phyloP scores from a whole-genome alignment of 1,140 invertebrate species.

The Leucophenga varia region DNA sequence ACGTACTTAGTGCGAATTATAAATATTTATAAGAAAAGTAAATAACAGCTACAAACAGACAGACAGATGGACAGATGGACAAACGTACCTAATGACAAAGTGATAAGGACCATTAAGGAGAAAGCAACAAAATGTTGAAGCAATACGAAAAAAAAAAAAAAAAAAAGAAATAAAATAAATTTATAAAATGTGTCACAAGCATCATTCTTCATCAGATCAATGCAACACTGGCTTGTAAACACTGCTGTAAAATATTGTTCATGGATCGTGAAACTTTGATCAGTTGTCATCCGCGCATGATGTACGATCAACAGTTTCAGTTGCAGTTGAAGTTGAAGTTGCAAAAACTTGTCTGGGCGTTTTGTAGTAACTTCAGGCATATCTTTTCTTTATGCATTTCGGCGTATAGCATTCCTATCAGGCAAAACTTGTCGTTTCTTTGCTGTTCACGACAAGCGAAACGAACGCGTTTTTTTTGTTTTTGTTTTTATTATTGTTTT shows the following conservation, averaged over 20 bases:
- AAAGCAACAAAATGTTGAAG: no score
- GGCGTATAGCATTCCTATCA: no score
- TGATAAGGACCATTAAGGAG: slow-evolving; percentile 54
- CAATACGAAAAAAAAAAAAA: slow-evolving; percentile 5
- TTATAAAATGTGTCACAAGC: slow-evolving; percentile 26
- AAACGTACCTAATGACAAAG: slow-evolving; percentile 44
- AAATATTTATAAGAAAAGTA: slow-evolving; percentile 40
- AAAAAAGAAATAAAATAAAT: slow-evolving; percentile 15
- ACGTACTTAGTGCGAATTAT: no score
- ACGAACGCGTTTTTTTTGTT: slow-evolving; percentile 52
- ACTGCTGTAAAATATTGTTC: slow-evolving; percentile 52
- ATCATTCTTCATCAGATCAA: slow-evolving; percentile 20
- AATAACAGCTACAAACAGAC: slow-evolving; percentile 3
- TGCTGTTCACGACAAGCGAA: slow-evolving; percentile 51
- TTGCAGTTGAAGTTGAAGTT: slow-evolving; percentile 9
- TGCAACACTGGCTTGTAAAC: slow-evolving; percentile 39
- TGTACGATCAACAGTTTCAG: slow-evolving; percentile 33
- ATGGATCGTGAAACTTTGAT: slow-evolving; percentile 51
- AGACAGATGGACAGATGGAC: slow-evolving; percentile 1
- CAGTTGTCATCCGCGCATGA: slow-evolving; percentile 50
- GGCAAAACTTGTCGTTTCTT: slow-evolving; percentile 41
- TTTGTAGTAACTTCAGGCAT: no score
- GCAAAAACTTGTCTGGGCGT: no score
- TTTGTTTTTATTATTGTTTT: slow-evolving; percentile 19
- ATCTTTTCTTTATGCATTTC: no score